Evolutionary conservation across 2,888 invertebrate species (phyloP).

Genomic region (Loripinus fragilis): DNA sequence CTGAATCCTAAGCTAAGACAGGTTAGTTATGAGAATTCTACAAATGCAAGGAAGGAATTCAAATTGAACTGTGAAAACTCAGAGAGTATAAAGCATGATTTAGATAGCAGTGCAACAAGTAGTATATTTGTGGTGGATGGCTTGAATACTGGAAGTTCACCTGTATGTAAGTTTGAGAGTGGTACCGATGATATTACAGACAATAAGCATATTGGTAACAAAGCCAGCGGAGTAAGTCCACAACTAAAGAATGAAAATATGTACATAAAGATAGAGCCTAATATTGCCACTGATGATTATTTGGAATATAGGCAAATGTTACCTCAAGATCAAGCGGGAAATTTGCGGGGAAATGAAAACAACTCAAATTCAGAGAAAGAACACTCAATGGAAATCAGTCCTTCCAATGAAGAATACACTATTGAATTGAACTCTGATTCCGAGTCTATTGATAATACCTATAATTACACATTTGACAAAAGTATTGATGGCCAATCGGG

Average conservation of each 20-base stretch:
- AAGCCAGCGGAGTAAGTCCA: background rate
- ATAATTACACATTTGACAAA: slow-evolving; percentile 9
- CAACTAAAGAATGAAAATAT: background rate
- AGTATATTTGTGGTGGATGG: background rate
- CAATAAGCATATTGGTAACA: background rate
- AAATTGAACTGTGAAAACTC: background rate
- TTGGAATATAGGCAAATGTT: background rate
- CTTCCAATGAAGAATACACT: background rate
- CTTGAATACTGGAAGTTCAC: background rate
- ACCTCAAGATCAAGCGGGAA: background rate
- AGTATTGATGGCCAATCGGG: background rate
- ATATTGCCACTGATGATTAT: background rate
- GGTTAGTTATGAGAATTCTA: background rate
- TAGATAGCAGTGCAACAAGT: background rate
- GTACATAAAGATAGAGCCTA: slow-evolving; percentile 7
- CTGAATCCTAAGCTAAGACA: slow-evolving; percentile 2
- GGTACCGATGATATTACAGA: background rate
- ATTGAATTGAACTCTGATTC: slow-evolving; percentile 13
- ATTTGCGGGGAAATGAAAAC: background rate
- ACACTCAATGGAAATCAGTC: background rate
- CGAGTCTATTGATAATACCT: background rate
- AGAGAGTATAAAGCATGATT: background rate
- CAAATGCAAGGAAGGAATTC: background rate
- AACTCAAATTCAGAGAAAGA: background rate
- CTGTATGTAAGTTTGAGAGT: background rate